Conservation (phyloP, 2,888 invertebrate genomes). For the Cheiracanthium punctorium region DNA sequence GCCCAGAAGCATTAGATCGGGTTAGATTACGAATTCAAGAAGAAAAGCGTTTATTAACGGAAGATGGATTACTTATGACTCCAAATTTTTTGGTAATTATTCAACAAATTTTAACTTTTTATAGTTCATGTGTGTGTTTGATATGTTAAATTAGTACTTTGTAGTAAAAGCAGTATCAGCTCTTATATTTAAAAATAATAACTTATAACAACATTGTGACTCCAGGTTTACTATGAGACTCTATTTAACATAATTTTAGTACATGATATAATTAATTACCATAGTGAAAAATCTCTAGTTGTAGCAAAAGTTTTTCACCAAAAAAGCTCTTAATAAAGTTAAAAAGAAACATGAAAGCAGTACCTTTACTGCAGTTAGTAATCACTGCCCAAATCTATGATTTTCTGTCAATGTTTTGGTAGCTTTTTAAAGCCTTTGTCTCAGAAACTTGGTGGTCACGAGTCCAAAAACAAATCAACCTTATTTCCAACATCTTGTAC, state of each 20-base stretch:
- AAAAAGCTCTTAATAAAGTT: neutral
- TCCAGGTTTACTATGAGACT: no score
- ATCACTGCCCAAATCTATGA: neutral
- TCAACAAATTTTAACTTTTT: no score
- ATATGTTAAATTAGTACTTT: no score
- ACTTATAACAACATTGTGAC: no score
- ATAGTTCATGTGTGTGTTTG: no score
- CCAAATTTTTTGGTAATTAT: constrained; percentile 76
- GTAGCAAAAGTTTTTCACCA: neutral
- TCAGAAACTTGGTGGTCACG: neutral
- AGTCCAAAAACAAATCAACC: constrained; percentile 3
- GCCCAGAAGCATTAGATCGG: constrained; percentile 74
- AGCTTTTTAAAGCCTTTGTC: constrained; percentile 4
- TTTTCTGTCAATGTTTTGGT: constrained; percentile 7
- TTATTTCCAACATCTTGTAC: neutral
- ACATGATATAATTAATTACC: no score
- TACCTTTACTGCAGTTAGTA: neutral
- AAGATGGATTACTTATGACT: constrained; percentile 76
- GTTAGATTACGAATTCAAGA: constrained; percentile 76
- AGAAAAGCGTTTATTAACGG: constrained; percentile 75
- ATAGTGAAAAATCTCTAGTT: neutral
- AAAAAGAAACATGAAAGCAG: neutral
- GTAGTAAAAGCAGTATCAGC: no score
- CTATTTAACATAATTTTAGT: no score
- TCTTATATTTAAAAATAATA: no score